These are phyloP conservation scores for Sarcoramphus papa DNA, from an alignment of 2,797 vertebrate species.

Conservation along the genomic window DNA sequence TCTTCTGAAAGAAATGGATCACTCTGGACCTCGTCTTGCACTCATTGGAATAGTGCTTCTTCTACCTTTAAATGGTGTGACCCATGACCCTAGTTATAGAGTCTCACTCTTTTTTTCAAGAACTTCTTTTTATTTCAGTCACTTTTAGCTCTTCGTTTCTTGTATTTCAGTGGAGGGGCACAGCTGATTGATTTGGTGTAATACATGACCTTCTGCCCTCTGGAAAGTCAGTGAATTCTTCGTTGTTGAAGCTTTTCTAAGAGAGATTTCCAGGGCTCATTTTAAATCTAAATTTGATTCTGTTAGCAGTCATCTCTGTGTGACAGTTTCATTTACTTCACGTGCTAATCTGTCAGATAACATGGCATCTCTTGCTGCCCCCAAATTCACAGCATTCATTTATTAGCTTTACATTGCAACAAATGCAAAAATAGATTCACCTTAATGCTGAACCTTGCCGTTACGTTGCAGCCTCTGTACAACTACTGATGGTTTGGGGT, in stretches of 20 bases:
- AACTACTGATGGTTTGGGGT: background rate
- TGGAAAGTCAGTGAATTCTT: slow-evolving; percentile 22
- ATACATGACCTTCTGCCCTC: slow-evolving; percentile 26
- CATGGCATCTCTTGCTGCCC: background rate
- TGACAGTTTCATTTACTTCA: slow-evolving; percentile 48
- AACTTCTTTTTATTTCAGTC: slow-evolving; percentile 15
- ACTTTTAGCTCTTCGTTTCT: slow-evolving; percentile 13
- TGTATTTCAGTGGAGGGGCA: background rate
- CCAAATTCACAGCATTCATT: background rate
- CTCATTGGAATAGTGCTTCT: background rate
- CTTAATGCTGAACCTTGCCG: background rate
- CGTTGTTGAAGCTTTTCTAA: background rate
- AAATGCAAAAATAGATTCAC: background rate
- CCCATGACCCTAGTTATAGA: background rate
- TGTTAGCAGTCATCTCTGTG: background rate
- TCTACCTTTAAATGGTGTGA: background rate
- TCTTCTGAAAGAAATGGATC: slow-evolving; percentile 15
- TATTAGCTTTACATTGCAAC: slow-evolving; percentile 5
- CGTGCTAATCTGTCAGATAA: slow-evolving; percentile 30
- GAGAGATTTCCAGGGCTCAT: slow-evolving; percentile 19
- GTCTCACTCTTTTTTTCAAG: background rate
- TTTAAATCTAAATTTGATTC: slow-evolving; percentile 53
- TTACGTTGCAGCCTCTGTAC: background rate
- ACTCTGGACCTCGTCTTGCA: background rate
- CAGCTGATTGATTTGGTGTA: slow-evolving; percentile 39